phyloP scores from a whole-genome alignment of 2,888 invertebrate species.

The Philhelius pedissequus region DNA sequence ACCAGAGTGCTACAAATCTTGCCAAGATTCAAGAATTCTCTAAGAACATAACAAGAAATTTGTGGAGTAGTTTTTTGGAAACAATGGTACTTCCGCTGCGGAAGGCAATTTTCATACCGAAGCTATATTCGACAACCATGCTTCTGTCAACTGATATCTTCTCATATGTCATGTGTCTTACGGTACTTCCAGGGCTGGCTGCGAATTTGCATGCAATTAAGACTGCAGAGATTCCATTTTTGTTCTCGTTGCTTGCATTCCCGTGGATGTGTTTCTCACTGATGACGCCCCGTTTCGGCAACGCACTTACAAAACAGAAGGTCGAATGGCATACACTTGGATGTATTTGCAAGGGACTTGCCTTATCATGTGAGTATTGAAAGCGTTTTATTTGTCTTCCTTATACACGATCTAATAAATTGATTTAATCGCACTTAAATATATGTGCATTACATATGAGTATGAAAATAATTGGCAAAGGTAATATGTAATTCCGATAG shows the following conservation, averaged over 20 bases:
- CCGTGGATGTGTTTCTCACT: conserved; percentile 79
- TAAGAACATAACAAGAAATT: conserved; percentile 73
- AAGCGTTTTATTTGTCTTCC: neutral
- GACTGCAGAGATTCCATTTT: conserved; percentile 77
- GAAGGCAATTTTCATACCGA: conserved; percentile 75
- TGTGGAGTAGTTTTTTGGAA: conserved; percentile 75
- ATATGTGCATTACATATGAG: too few relatives aligned
- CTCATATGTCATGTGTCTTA: conserved; percentile 78
- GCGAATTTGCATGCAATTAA: conserved; percentile 77
- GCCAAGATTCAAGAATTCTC: conserved; percentile 75
- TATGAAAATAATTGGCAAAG: too few relatives aligned
- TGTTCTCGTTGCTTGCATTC: conserved; percentile 78
- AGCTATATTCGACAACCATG: conserved; percentile 76
- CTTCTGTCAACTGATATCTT: conserved; percentile 77
- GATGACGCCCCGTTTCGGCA: conserved; percentile 78
- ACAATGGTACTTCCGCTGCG: conserved; percentile 75
- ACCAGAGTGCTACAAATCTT: conserved; percentile 50
- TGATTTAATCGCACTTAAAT: too few relatives aligned
- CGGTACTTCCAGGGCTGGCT: conserved; percentile 77
- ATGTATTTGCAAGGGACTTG: conserved; percentile 76
- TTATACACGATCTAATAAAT: neutral
- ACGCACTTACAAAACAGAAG: conserved; percentile 75
- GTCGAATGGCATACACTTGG: conserved; percentile 77
- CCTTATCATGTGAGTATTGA: conserved; percentile 75
- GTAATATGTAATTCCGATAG: too few relatives aligned